A percentile compares a stretch with the other conserved stretches of the same genome.
Evolutionary conservation across 2,888 invertebrate species (phyloP).

Genomic region (Operophtera brumata): DNA sequence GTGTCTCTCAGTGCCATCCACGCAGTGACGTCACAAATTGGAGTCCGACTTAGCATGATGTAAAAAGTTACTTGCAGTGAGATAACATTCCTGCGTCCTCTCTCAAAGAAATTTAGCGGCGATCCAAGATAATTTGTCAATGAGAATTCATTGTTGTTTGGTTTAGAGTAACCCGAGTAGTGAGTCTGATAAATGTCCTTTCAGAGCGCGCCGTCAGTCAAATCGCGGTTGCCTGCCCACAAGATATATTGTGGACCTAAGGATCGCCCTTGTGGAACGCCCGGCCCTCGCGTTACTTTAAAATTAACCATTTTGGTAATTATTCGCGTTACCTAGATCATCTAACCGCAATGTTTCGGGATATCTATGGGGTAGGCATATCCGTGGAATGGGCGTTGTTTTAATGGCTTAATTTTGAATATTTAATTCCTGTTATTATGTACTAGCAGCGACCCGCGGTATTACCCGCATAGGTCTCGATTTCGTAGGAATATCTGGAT

Average conservation of each 20-base stretch:
- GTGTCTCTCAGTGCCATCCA: too few species aligned
- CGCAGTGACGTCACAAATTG: too few species aligned
- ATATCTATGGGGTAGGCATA: constrained; percentile 15
- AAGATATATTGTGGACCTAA: constrained; percentile 79
- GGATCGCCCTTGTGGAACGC: constrained; percentile 68
- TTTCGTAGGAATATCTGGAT: too few species aligned
- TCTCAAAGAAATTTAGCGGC: constrained; percentile 15
- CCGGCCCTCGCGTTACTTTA: constrained; percentile 62
- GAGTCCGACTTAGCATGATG: too few species aligned
- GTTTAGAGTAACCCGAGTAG: constrained; percentile 77
- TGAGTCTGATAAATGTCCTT: constrained; percentile 80
- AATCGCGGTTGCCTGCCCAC: constrained; percentile 79
- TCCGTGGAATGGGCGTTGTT: neutral
- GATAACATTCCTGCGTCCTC: neutral
- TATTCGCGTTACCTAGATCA: constrained; percentile 45
- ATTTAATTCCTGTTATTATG: too few species aligned
- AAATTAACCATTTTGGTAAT: constrained; percentile 68
- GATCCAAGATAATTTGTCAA: constrained; percentile 77
- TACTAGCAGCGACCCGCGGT: too few species aligned
- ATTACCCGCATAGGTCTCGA: too few species aligned
- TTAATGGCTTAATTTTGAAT: too few species aligned
- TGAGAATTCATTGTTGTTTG: constrained; percentile 80
- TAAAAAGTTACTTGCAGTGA: too few species aligned
- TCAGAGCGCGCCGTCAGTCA: constrained; percentile 79
- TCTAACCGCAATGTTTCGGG: constrained; percentile 24